phyloP scores from a whole-genome alignment of 2,888 invertebrate genomes.

The Lithophane ornitopus region DNA sequence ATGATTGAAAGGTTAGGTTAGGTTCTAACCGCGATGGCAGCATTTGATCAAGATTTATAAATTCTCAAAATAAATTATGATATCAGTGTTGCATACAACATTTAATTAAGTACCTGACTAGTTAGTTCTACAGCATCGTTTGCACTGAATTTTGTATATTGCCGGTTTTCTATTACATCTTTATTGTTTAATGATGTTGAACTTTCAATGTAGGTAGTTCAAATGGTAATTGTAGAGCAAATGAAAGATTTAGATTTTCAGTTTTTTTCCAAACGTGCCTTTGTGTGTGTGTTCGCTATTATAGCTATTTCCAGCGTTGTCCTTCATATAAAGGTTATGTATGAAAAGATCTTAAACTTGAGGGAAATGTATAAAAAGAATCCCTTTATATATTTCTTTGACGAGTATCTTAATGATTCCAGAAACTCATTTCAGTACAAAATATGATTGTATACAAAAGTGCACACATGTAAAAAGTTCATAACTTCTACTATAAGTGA shows the following conservation, averaged over 20 bases:
- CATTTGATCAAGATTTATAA: background rate
- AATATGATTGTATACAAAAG: conserved; percentile 20
- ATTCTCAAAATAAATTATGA: background rate
- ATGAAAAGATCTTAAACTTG: conserved; percentile 21
- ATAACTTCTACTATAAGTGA: conserved; percentile 9
- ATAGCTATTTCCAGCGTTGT: conserved; percentile 10
- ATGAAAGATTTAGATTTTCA: conserved; percentile 2
- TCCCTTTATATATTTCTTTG: conserved; percentile 1
- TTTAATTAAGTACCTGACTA: background rate
- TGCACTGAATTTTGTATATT: conserved; percentile 3
- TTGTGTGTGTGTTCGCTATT: conserved; percentile 2
- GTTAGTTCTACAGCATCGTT: background rate
- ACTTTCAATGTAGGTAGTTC: conserved; percentile 11
- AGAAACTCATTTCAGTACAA: conserved; percentile 2
- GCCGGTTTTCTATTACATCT: background rate
- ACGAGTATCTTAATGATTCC: conserved; percentile 2
- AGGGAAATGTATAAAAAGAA: conserved; percentile 13
- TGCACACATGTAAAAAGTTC: conserved; percentile 2
- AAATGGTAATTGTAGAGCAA: conserved; percentile 18
- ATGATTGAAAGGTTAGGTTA: background rate
- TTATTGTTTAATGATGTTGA: conserved; percentile 13
- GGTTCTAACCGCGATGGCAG: background rate
- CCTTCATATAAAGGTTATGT: conserved; percentile 27
- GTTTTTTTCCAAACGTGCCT: background rate
- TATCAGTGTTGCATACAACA: background rate